Conservation (phyloP, 2,113 vertebrate species). For the Entomyzon cyanotis region DNA sequence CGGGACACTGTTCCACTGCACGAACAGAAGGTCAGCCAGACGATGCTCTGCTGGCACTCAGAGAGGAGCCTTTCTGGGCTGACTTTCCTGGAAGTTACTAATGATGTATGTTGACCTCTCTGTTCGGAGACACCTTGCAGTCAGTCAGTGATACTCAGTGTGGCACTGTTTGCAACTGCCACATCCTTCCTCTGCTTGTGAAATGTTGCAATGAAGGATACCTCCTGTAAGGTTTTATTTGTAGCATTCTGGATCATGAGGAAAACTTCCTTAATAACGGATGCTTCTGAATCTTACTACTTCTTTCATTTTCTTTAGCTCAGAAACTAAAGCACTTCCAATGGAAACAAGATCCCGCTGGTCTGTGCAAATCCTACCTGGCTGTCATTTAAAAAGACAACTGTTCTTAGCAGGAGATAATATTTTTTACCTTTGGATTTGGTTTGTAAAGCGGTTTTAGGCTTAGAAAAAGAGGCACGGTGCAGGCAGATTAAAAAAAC, state of each 20-base stretch:
- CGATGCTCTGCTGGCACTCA: not conserved
- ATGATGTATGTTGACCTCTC: not conserved
- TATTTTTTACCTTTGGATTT: constrained; percentile 18
- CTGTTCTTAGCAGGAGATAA: not conserved
- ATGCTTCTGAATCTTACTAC: not conserved
- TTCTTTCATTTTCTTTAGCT: not conserved
- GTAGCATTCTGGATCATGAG: not conserved
- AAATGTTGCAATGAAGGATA: not conserved
- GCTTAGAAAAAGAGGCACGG: not conserved
- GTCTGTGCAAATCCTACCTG: not conserved
- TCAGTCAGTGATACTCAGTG: not conserved
- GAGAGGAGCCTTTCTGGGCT: not conserved
- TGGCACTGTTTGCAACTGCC: not conserved
- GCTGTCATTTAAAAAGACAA: not conserved
- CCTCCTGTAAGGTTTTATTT: not conserved
- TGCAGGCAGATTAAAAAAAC: not conserved
- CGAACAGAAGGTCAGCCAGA: not conserved
- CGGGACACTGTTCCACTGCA: not conserved
- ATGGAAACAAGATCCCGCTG: not conserved
- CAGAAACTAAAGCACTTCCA: not conserved
- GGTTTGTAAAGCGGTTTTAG: not conserved
- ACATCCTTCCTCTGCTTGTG: not conserved
- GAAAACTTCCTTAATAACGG: not conserved
- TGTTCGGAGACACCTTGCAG: not conserved
- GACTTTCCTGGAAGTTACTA: not conserved